Evolutionary conservation across 2,113 vertebrate genomes (phyloP).

Genomic region (Etia nguti): DNA sequence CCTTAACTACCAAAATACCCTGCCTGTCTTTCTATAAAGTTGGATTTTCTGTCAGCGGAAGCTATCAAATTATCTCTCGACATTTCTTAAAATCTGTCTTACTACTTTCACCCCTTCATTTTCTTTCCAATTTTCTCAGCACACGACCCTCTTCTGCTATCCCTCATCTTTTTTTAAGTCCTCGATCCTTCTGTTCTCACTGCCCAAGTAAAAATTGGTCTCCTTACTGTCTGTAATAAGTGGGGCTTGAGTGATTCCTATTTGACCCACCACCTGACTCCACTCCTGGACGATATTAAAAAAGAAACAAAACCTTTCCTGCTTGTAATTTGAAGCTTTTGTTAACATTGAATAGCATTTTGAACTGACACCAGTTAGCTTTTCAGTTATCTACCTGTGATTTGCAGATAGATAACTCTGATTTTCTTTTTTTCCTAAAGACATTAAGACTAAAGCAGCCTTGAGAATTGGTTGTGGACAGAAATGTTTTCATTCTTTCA

Average conservation of each 20-base stretch:
- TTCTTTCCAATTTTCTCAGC: slow-evolving; percentile 7
- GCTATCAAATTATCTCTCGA: slow-evolving; percentile 8
- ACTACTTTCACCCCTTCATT: background rate
- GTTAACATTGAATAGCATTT: slow-evolving; percentile 42
- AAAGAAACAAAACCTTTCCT: slow-evolving; percentile 36
- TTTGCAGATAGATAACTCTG: background rate
- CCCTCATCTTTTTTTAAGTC: slow-evolving; percentile 11
- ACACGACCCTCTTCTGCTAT: background rate
- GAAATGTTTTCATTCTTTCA: background rate
- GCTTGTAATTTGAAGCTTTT: slow-evolving; percentile 19
- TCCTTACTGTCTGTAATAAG: slow-evolving; percentile 43
- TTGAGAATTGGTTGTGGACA: background rate
- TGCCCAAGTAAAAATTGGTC: slow-evolving; percentile 26
- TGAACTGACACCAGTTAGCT: background rate
- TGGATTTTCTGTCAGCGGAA: slow-evolving; percentile 1
- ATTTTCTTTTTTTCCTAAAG: background rate
- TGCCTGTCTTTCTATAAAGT: background rate
- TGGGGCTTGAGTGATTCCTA: slow-evolving; percentile 47
- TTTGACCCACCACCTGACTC: slow-evolving; percentile 47
- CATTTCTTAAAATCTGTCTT: background rate
- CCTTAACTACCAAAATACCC: background rate
- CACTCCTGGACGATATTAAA: slow-evolving; percentile 51
- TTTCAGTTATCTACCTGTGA: background rate
- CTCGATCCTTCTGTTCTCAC: background rate
- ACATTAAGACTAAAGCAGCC: background rate